phyloP scores from a whole-genome alignment of 92 coral and sea anemone species.

The Scolanthus callimorphus region DNA sequence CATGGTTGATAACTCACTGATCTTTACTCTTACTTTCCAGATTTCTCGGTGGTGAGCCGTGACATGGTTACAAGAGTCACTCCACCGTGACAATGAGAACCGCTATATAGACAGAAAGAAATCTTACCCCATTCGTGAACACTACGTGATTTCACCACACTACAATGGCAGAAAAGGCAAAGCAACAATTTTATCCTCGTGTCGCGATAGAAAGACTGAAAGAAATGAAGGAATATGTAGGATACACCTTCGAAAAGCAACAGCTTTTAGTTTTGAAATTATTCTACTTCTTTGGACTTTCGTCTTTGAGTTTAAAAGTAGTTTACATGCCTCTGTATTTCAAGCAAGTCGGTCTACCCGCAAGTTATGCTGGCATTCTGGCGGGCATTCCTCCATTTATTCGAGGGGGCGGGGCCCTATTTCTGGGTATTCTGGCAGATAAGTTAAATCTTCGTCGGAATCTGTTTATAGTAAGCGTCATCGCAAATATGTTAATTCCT shows the following conservation, averaged over 20 bases:
- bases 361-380: constrained; percentile 22
- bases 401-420: constrained; percentile 35
- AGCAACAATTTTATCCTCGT: background rate
- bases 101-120: no score
- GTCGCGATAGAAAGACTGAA: constrained; percentile 8
- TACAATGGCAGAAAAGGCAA: constrained; percentile 10
- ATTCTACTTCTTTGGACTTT: constrained; percentile 27
- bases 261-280: constrained; percentile 16
- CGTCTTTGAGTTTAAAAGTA: constrained; percentile 25
- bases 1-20: no score
- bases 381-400: constrained; percentile 27
- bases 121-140: no score
- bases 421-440: constrained; percentile 28
- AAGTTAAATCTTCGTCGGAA: constrained; percentile 8
- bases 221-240: constrained; percentile 12
- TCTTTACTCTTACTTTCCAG: no score
- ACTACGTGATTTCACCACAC: no score
- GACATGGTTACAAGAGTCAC: no score
- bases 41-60: no score
- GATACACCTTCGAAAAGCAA: constrained; percentile 2
- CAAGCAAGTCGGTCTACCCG: constrained; percentile 36
- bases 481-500: constrained; percentile 21
- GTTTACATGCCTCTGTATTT: constrained; percentile 30
- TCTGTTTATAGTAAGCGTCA: constrained; percentile 18
- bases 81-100: no score